These are phyloP conservation scores for Holacanthella duospinosa DNA, from an alignment of 2,888 invertebrate genomes.

Conservation along the genomic window DNA sequence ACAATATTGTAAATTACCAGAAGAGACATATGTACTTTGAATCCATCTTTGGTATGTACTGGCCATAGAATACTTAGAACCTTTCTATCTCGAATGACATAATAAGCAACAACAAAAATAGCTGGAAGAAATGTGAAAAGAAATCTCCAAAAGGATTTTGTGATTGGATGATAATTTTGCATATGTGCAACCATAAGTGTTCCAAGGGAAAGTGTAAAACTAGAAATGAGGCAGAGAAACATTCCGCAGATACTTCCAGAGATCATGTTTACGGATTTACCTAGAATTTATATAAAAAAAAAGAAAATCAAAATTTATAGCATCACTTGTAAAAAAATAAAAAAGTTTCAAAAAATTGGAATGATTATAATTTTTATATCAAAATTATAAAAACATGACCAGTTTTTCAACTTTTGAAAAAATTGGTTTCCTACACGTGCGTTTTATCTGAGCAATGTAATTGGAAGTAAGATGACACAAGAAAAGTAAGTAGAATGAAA, in stretches of 20 bases:
- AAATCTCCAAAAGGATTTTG: constrained; percentile 17
- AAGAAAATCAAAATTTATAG: no score
- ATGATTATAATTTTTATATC: no score
- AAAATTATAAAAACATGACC: no score
- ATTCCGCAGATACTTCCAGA: constrained; percentile 19
- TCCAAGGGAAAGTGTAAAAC: constrained; percentile 25
- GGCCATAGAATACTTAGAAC: constrained; percentile 31
- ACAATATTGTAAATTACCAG: constrained; percentile 22
- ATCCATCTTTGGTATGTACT: constrained; percentile 17
- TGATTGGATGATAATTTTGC: constrained; percentile 32
- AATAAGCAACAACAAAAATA: constrained; percentile 27
- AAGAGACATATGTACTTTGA: constrained; percentile 25
- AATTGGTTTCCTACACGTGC: no score
- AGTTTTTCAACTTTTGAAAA: no score
- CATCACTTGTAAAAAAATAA: no score
- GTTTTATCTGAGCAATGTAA: no score
- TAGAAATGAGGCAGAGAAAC: constrained; percentile 31
- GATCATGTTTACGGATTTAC: background rate
- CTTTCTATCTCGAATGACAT: constrained; percentile 21
- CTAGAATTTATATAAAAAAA: background rate
- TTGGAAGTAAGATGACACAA: no score
- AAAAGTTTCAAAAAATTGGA: no score
- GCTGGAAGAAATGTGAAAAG: constrained; percentile 26
- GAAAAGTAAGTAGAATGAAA: no score
- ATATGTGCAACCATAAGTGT: constrained; percentile 32